Evolutionary conservation across 2,888 invertebrate species (phyloP), one percentile per base, ranked within the genome.

Genomic region (Ctenicera cuprea): DNA sequence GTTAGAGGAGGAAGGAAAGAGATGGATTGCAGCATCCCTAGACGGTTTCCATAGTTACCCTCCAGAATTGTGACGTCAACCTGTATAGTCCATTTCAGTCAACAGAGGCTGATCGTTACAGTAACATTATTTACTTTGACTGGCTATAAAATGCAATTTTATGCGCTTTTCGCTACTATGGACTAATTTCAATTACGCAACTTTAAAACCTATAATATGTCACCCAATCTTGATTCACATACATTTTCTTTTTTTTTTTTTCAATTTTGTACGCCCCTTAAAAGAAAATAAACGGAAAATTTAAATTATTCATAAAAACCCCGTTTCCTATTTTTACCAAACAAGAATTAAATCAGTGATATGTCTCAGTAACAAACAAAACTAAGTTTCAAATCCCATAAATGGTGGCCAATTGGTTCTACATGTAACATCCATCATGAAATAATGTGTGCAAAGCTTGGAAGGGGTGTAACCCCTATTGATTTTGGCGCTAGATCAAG

Each of bases 1-100:
- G 81, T 74, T 76, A 78, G 77, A 81, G 79, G 75, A 79, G 82
- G 82, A 84, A 79, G 82, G 82, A 84, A 83, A 83, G 83, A 83
- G 83, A 83, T 82, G 82, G 82, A 83, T 82, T 81, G 83, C 84
- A 81, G 83, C 84, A 85, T 85, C 85, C 86, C 86, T 84, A 84
- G 86, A 85, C 84, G 84, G 86, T 86, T 83, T 82, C 84, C 83
- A 85, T 85, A 80, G 84, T 79, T 76, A 86, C 85, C 52, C 80
- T 84, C 83, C 83, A 83, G 84, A 83, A 81, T 77, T 79, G 82
- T 84, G 83, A 84, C 84, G 84, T 84, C 84, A 83, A 81, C 82
- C 80, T 80, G 82, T 80, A 81, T 79, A 78, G 79, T 80, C 80
- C 79, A 80, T 79, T 81, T 82, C 81, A 70, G 70, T 71, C 66